Percentiles rank a stretch among this genome's conserved stretches.
These are phyloP conservation scores for Xestia rhomboidea DNA, from an alignment of 2,888 invertebrate species.

Conservation along the genomic window DNA sequence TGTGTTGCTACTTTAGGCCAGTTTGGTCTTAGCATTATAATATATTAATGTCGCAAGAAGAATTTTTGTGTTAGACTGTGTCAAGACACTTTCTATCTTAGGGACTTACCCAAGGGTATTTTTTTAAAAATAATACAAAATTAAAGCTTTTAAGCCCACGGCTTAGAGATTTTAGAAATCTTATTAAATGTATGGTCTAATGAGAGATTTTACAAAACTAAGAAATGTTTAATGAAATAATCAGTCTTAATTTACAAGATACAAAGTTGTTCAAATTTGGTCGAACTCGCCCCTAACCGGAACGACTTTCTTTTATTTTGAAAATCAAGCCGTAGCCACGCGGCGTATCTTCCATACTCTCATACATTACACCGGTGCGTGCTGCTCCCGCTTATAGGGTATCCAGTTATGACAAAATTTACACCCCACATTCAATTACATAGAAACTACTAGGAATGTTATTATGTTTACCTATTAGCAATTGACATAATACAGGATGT, in stretches of 20 bases:
- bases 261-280: neutral
- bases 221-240: neutral
- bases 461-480: neutral
- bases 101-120: neutral
- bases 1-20: neutral
- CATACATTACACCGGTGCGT: neutral
- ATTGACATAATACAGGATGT: neutral
- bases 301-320: no score
- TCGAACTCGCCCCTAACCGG: neutral
- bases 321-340: neutral
- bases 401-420: neutral
- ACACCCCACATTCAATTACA: neutral
- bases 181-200: neutral
- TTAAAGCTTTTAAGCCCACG: slow-evolving; percentile 23
- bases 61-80: neutral
- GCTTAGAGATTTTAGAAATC: slow-evolving; percentile 21
- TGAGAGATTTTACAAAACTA: neutral
- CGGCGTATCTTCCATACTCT: neutral
- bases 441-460: neutral
- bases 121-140: neutral
- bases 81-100: slow-evolving; percentile 8
- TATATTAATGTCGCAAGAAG: neutral
- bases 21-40: neutral
- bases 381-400: neutral
- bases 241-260: slow-evolving; percentile 26